Percentiles rank a stretch among this genome's conserved stretches.
phyloP scores from a whole-genome alignment of 2,888 invertebrate species.

The Morpho deidamia region DNA sequence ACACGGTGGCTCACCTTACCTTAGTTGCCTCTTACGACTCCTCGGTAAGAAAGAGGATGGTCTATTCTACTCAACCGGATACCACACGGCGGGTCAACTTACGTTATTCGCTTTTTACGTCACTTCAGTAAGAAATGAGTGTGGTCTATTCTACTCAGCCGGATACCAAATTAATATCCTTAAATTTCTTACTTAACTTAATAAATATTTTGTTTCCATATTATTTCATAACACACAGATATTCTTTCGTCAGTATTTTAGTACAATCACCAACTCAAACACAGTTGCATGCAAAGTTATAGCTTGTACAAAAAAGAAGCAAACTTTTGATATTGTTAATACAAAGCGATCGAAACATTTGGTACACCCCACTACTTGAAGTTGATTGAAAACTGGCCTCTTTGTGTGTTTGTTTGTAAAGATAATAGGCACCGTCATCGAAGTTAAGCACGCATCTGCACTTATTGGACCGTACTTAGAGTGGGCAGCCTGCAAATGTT shows the following conservation, averaged over 20 bases:
- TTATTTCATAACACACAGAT: no score
- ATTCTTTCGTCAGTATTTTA: background rate
- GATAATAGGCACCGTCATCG: conserved; percentile 60
- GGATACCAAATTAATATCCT: no score
- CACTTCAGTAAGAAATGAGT: no score
- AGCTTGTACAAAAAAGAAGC: background rate
- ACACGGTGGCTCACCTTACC: no score
- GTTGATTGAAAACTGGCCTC: conserved; percentile 70
- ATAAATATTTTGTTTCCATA: no score
- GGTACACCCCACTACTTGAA: conserved; percentile 50
- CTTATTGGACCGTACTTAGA: background rate
- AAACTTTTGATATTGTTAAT: conserved; percentile 6
- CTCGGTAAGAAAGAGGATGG: no score
- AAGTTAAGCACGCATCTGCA: conserved; percentile 59
- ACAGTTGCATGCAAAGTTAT: background rate
- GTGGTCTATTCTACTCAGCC: no score
- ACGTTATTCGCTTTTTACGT: no score
- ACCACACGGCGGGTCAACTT: no score
- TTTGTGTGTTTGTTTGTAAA: conserved; percentile 62
- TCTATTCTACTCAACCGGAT: no score
- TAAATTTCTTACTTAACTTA: no score
- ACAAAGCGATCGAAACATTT: conserved; percentile 51
- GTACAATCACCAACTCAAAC: background rate
- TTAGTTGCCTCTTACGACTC: no score
- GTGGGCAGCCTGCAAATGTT: background rate